Percentiles rank a stretch among this genome's conserved stretches.
Evolutionary conservation across 2,113 vertebrate species (phyloP).

Genomic region (Passer domesticus): DNA sequence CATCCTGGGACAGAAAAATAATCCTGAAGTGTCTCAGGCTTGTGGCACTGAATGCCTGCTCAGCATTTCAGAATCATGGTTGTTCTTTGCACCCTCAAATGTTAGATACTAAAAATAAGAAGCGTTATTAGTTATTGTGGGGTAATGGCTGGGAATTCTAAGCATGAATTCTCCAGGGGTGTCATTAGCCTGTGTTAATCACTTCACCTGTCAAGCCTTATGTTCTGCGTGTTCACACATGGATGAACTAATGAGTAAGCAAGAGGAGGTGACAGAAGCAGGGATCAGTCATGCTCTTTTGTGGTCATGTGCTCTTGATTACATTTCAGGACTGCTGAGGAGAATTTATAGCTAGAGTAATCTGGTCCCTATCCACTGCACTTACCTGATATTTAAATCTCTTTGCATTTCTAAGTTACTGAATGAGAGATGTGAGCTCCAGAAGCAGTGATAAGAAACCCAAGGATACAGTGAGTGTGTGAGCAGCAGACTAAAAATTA

Average conservation of each 20-base stretch:
- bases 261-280: conserved; percentile 36
- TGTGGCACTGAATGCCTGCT: neutral
- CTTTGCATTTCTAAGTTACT: conserved; percentile 6
- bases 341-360: conserved; percentile 1
- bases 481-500: neutral
- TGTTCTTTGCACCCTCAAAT: neutral
- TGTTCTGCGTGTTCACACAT: neutral
- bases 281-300: conserved; percentile 23
- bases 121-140: conserved; percentile 31
- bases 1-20: neutral
- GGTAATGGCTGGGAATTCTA: conserved; percentile 41
- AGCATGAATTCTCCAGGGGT: conserved; percentile 48
- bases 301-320: conserved; percentile 37
- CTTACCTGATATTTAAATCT: neutral
- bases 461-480: neutral
- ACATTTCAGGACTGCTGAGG: neutral
- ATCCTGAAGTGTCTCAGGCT: neutral
- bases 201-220: conserved; percentile 40
- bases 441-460: neutral
- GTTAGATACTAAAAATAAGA: conserved; percentile 42
- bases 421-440: neutral
- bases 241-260: conserved; percentile 41
- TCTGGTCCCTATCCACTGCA: neutral
- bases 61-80: neutral
- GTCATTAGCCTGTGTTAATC: conserved; percentile 58